Evolutionary conservation across 2,797 vertebrate species (phyloP), one percentile per base, ranked within the genome.

Genomic region (Myiotriccus ornatus): DNA sequence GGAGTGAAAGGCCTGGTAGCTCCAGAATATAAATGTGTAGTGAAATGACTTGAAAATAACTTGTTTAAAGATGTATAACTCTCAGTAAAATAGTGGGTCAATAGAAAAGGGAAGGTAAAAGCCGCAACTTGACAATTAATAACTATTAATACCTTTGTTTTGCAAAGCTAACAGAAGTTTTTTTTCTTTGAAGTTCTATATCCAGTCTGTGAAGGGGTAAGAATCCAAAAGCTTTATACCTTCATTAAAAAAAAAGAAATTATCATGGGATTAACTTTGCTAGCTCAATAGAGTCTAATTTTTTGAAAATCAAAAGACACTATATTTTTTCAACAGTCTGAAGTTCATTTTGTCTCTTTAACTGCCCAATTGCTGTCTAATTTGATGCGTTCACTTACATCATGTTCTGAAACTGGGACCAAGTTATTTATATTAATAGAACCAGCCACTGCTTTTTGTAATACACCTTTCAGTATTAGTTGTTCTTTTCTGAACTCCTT

Each of bases 401-500:
- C 0, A 0, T 67, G 57, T 78, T 76, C 65, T 87, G 79, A 89
- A 69, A 80, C 60, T 57, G 23, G 27, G 32, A 59, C 41, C 44
- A 55, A 76, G 9, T 89, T 95, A 32, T 44, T 65, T 94, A 43
- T 95, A 81, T 84, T 24, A 87, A 56, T 21, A 79, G 34, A 65
- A 53, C 4, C 9, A 82, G 44, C 37, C 28, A 50, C 44, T 64
- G 10, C 1, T 76, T 78, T 90, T 52, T 83, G 47, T 56, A 56
- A 74, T 79, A 39, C 71, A 71, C 28, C 28, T 78, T 82, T 34
- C 19, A 6, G 21, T 59, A 62, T 90, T 86, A 95, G 34, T 77
- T 68, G 28, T 35, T 84, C 17, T 96, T 75, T 93, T 84, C 62
- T 83, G 81, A 93, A 89, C 67, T 71, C 68, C 39, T 86, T 59